Percentiles rank a stretch among this genome's conserved stretches.
Conservation (phyloP, 1,140 invertebrate genomes). For the Stegodyphus mimosarum region DNA sequence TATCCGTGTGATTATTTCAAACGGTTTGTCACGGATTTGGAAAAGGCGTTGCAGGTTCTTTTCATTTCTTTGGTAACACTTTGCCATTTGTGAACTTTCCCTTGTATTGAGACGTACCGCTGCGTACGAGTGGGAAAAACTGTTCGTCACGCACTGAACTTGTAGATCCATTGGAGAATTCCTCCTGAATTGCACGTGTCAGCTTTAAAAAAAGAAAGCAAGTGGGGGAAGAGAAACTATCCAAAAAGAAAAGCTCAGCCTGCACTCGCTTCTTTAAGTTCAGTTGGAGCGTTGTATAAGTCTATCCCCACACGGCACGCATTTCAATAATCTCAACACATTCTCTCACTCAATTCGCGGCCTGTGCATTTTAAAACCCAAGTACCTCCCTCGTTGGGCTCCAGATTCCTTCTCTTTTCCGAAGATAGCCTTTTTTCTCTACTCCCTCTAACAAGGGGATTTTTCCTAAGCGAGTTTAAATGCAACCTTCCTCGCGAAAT, state of each 20-base stretch:
- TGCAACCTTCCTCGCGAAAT: constrained; percentile 13
- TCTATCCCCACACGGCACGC: constrained; percentile 47
- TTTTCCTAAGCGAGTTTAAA: constrained; percentile 47
- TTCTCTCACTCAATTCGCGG: constrained; percentile 52
- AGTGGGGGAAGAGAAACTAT: constrained; percentile 7
- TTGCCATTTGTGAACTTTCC: constrained; percentile 48
- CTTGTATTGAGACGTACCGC: constrained; percentile 28
- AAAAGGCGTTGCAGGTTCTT: too few relatives aligned
- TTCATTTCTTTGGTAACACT: background rate
- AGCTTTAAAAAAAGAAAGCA: constrained; percentile 30
- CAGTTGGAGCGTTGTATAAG: constrained; percentile 46
- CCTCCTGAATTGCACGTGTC: constrained; percentile 49
- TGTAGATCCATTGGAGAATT: constrained; percentile 56
- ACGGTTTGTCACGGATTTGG: too few relatives aligned
- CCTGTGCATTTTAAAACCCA: constrained; percentile 52
- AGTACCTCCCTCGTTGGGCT: constrained; percentile 16
- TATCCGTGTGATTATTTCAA: too few relatives aligned
- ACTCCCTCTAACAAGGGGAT: constrained; percentile 48
- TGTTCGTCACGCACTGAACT: constrained; percentile 55
- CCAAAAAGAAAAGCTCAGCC: constrained; percentile 32
- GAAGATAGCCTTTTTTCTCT: constrained; percentile 42
- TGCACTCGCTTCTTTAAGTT: constrained; percentile 49
- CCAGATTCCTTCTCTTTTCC: constrained; percentile 16
- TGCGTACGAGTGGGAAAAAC: constrained; percentile 52
- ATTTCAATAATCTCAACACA: constrained; percentile 61